These are phyloP conservation scores for Coreius guichenoti DNA, from an alignment of 2,797 vertebrate species.

Conservation along the genomic window DNA sequence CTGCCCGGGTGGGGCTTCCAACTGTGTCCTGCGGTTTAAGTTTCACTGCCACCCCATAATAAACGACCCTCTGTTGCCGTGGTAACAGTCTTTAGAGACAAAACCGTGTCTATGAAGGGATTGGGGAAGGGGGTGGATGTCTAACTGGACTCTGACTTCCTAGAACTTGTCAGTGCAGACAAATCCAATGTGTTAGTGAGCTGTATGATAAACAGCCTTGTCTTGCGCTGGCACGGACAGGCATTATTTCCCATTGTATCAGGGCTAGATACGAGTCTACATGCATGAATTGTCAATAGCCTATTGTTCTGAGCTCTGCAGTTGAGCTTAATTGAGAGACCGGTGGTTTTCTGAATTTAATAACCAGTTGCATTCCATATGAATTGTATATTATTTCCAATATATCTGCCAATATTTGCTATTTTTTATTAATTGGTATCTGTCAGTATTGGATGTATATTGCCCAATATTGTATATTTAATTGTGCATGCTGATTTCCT, in stretches of 20 bases:
- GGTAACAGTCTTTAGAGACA: conserved; percentile 47
- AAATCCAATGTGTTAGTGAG: neutral
- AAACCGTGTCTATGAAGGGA: conserved; percentile 26
- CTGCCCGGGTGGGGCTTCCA: conserved; percentile 39
- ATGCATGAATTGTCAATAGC: neutral
- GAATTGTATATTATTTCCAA: neutral
- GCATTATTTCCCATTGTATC: conserved; percentile 11
- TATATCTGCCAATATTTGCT: neutral
- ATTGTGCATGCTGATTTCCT: neutral
- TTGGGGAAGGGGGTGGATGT: conserved; percentile 10
- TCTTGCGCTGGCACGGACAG: neutral
- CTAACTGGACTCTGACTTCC: conserved; percentile 40
- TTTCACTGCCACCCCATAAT: conserved; percentile 62
- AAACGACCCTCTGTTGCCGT: conserved; percentile 58
- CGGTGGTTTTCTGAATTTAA: neutral
- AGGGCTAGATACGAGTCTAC: neutral
- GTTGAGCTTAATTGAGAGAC: neutral
- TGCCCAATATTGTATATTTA: neutral
- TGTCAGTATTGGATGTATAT: neutral
- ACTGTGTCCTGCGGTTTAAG: conserved; percentile 56
- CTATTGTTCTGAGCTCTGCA: neutral
- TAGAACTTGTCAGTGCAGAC: conserved; percentile 18
- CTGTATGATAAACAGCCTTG: conserved; percentile 24
- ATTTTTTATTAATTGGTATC: neutral
- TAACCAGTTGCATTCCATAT: neutral